Evolutionary conservation across 30 jellyfish, hydroid and myxozoan genomes (phyloP), one percentile per base, ranked within the genome.

Genomic region (Hydractinia echinata): DNA sequence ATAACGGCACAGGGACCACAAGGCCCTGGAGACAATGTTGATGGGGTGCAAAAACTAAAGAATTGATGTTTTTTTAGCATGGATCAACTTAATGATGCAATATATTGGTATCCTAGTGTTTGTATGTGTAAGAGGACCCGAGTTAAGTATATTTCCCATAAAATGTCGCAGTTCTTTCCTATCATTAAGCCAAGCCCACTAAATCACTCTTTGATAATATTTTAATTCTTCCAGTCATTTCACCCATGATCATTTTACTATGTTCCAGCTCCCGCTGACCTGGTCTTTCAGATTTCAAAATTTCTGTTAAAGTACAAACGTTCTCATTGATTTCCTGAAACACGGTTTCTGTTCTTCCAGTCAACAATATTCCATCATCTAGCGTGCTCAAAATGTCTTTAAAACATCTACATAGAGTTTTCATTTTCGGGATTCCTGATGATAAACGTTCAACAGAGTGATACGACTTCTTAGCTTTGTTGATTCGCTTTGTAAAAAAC

Each of bases 251-350:
- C 60, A 71, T n/a, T 71, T 71, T 71, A 71, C 55, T n/a, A 14
- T 71, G 44, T 71, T 71, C 81, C 8, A 71, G 81, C 8, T 71
- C 81, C 50, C 81, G 30, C 50, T 71, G 60, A 20, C 81, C 81
- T 20, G 81, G 81, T 71, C 81, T 48, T 50, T 71, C 81, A 8
- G 66, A 0, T 14, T 6, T 20, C 4, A 71, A 20, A 48, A 20
- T 30, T 71, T 71, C 10, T 50, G 10, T 30, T 20, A 71, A 50
- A 8, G 30, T 50, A 10, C 7, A 8, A 7, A 71, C 66, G 81
- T 71, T 71, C 81, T 71, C 60, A 30, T 48, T 20, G 67, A 71
- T 48, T 20, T 20, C 81, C 4, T 71, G 81, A 58, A 30, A 71
- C 44, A 4, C 55, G 51, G 81, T 50, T 52, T 5, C 81, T 8